Evolutionary conservation across 2,888 invertebrate genomes (phyloP).

Genomic region (Spodoptera littoralis): DNA sequence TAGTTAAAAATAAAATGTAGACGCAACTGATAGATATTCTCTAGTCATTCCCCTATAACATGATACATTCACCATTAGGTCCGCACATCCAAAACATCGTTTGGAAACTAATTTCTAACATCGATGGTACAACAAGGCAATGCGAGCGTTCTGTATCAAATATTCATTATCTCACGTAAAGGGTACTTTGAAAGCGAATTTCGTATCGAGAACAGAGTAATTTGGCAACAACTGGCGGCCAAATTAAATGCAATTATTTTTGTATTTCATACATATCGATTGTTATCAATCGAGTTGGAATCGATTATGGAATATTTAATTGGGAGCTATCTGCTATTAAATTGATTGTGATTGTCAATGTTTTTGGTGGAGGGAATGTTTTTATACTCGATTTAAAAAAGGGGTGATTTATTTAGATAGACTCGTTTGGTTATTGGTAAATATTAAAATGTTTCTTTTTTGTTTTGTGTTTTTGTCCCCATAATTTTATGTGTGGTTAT

Average conservation of each 20-base stretch:
- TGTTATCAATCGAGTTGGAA: constrained; percentile 42
- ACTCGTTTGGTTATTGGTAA: no score
- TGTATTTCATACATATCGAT: constrained; percentile 41
- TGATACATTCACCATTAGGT: no score
- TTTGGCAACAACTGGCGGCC: constrained; percentile 71
- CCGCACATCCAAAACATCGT: constrained; percentile 44
- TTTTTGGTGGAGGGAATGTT: no score
- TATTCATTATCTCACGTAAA: constrained; percentile 83
- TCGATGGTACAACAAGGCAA: constrained; percentile 65
- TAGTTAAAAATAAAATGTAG: no score
- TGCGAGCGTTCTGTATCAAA: constrained; percentile 79
- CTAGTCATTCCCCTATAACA: no score
- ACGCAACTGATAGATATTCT: no score
- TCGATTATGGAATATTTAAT: constrained; percentile 25
- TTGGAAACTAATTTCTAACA: constrained; percentile 38
- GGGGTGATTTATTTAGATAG: no score
- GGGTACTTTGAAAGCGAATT: constrained; percentile 65
- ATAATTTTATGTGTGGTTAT: no score
- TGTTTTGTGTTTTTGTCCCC: no score
- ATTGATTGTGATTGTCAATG: no score
- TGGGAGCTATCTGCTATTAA: constrained; percentile 9
- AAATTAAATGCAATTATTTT: constrained; percentile 67
- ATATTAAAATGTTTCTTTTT: no score
- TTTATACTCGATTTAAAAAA: no score
- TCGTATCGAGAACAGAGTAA: constrained; percentile 64